Evolutionary conservation across 2,888 invertebrate species (phyloP).

Genomic region (Mycalesis mineus): DNA sequence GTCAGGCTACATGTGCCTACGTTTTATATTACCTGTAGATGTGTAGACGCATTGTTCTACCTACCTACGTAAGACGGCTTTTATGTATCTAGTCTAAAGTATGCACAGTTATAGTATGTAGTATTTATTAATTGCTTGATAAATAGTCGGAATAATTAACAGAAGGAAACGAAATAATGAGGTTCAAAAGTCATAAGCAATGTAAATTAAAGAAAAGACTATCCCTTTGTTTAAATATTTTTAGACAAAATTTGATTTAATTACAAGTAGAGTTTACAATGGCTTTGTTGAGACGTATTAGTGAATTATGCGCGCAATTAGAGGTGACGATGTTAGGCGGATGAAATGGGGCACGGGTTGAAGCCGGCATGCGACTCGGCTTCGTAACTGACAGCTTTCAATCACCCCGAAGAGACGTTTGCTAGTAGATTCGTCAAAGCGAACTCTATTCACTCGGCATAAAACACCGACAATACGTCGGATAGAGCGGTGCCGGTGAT

Average conservation of each 20-base stretch:
- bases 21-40: slow-evolving; percentile 13
- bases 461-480: slow-evolving; percentile 43
- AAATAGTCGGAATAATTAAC: too few species aligned
- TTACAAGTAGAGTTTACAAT: background rate
- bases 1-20: slow-evolving; percentile 28
- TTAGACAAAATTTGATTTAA: background rate
- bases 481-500: slow-evolving; percentile 43
- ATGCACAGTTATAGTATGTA: too few species aligned
- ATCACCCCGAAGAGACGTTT: slow-evolving; percentile 45
- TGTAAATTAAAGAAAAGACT: too few species aligned
- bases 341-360: slow-evolving; percentile 58
- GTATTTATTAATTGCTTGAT: too few species aligned
- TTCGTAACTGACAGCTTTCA: slow-evolving; percentile 61
- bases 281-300: slow-evolving; percentile 34
- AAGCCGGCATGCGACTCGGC: slow-evolving; percentile 36
- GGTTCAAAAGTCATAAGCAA: too few species aligned
- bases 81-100: too few species aligned
- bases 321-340: slow-evolving; percentile 64
- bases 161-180: too few species aligned
- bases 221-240: background rate
- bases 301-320: slow-evolving; percentile 65
- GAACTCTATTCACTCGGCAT: slow-evolving; percentile 41
- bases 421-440: slow-evolving; percentile 34
- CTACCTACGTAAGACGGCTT: slow-evolving; percentile 2
- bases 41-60: slow-evolving; percentile 4